phyloP scores from a whole-genome alignment of 2,797 vertebrate species.

The Myotis pilosus region DNA sequence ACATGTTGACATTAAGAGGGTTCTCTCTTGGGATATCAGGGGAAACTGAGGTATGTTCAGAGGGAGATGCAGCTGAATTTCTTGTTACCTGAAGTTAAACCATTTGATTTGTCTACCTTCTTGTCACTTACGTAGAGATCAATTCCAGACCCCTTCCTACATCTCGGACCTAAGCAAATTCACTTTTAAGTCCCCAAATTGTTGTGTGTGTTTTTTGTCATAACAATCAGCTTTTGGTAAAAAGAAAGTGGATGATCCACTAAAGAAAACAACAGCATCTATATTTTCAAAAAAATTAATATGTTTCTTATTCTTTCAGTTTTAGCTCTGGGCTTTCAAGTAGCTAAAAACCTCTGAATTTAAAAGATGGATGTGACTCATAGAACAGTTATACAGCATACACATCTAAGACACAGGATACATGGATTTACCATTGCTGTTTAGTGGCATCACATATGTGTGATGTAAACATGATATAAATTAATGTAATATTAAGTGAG shows the following conservation, averaged over 20 bases:
- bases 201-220: not conserved
- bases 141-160: not conserved
- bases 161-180: not conserved
- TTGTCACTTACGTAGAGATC: not conserved
- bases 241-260: not conserved
- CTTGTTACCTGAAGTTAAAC: slow-evolving; percentile 7
- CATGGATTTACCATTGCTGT: not conserved
- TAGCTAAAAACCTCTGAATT: not conserved
- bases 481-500: not conserved
- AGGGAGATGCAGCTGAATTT: not conserved
- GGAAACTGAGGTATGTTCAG: not conserved
- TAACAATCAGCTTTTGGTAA: not conserved
- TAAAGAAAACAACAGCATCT: not conserved
- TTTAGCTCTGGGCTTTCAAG: not conserved
- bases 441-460: not conserved
- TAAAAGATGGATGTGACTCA: not conserved
- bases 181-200: not conserved
- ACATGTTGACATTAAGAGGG: not conserved
- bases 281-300: not conserved
- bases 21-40: not conserved
- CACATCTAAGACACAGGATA: not conserved
- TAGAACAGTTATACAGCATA: not conserved
- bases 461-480: slow-evolving; percentile 6
- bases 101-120: not conserved
- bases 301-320: not conserved